Conservation (phyloP, 2,888 invertebrate species). For the Euspilapteryx auroguttella region DNA sequence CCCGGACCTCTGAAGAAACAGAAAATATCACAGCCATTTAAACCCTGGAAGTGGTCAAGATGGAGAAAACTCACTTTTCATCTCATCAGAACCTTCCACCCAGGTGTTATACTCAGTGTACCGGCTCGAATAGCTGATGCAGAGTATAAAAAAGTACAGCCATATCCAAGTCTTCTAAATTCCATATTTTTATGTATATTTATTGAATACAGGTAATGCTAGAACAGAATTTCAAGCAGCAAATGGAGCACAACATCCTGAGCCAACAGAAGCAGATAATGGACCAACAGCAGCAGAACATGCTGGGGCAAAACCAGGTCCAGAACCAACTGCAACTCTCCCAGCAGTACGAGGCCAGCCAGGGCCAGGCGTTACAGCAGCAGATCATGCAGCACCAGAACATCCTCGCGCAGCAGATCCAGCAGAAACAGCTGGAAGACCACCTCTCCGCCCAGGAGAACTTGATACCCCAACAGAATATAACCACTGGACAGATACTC, state of each 20-base stretch:
- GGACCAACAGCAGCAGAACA: constrained; percentile 28
- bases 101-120: too few relatives aligned
- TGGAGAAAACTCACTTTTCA: too few relatives aligned
- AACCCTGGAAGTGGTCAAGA: too few relatives aligned
- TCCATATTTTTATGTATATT: too few relatives aligned
- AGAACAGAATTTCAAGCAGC: constrained; percentile 35
- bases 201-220: constrained; percentile 13
- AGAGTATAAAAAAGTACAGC: too few relatives aligned
- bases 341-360: constrained; percentile 33
- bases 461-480: constrained; percentile 26
- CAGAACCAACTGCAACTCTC: constrained; percentile 31
- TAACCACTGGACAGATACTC: constrained; percentile 38
- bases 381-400: constrained; percentile 51
- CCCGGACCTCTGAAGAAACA: too few relatives aligned
- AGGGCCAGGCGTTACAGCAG: constrained; percentile 57
- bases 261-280: constrained; percentile 44
- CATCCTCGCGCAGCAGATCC: constrained; percentile 47
- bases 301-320: constrained; percentile 26
- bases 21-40: too few relatives aligned
- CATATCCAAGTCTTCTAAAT: too few relatives aligned
- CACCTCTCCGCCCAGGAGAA: constrained; percentile 36
- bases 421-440: constrained; percentile 46
- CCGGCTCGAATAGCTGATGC: too few relatives aligned
- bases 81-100: too few relatives aligned
- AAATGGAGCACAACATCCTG: constrained; percentile 49